Evolutionary conservation across 2,888 invertebrate species (phyloP).

Genomic region (Trissolcus japonicus): DNA sequence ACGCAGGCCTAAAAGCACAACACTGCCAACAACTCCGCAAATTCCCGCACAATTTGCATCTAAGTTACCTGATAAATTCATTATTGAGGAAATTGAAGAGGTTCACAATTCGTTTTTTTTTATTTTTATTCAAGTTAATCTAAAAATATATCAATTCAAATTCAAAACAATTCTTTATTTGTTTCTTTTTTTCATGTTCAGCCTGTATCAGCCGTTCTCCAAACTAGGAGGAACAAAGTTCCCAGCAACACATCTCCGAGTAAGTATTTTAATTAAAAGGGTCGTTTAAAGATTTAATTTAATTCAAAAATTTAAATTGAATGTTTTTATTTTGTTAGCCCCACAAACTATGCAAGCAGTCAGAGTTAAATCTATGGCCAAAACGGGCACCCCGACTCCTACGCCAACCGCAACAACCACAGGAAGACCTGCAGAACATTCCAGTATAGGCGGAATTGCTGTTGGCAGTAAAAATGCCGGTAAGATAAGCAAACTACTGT

Average conservation of each 20-base stretch:
- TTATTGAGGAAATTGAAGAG: constrained; percentile 69
- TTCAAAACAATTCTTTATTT: no score
- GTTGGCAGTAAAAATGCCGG: constrained; percentile 70
- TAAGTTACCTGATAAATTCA: constrained; percentile 54
- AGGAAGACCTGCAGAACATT: constrained; percentile 83
- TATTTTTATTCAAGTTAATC: not conserved
- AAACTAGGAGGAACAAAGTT: not conserved
- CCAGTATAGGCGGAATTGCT: constrained; percentile 84
- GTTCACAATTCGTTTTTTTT: constrained; percentile 45
- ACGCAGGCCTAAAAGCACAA: constrained; percentile 30
- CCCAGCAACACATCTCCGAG: constrained; percentile 3
- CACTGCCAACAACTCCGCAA: constrained; percentile 12
- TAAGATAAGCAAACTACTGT: constrained; percentile 48
- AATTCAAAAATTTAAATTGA: no score
- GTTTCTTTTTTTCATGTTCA: not conserved
- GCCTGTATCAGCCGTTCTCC: constrained; percentile 25
- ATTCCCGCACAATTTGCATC: constrained; percentile 2
- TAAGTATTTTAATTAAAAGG: constrained; percentile 48
- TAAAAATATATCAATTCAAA: not conserved
- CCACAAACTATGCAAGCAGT: constrained; percentile 64
- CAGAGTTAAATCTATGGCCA: constrained; percentile 62
- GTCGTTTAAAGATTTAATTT: no score
- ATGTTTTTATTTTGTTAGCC: not conserved
- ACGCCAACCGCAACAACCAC: constrained; percentile 55
- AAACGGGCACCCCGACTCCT: constrained; percentile 59